Evolutionary conservation across 2,797 vertebrate species (phyloP), one percentile per base, ranked within the genome.

Genomic region (Rhadinocentrus ornatus): DNA sequence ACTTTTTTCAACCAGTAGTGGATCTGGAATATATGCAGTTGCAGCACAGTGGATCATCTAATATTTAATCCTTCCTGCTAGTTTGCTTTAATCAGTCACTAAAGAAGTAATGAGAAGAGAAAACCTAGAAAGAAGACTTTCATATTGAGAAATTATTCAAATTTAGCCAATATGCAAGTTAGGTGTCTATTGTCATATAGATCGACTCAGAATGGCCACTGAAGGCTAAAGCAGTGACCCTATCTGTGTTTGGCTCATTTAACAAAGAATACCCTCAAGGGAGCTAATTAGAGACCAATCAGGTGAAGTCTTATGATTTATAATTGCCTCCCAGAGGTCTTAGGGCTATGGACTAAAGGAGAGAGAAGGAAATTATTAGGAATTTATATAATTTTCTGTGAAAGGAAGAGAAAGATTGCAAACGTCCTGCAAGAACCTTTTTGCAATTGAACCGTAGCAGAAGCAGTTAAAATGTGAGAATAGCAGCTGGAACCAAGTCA

Each of bases 241-340:
- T 62, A 52, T 69, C 65, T 70, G 46, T 46, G 37, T 71, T 72
- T 73, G 80, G 78, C 73, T 88, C 79, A 84, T 86, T 89, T 84
- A 85, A 75, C 55, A 83, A 73, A 70, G 58, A 81, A 62, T 73
- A 52, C 59, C 83, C 87, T 82, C 80, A 52, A 60, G 86, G 89
- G 90, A 86, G 75, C 87, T 93, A 82, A 92, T 92, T 92, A 92
- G 86, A 87, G 81, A 78, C 80, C 78, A 88, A 89, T 91, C 82
- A 89, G 91, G 87, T 86, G 79, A 85, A 81, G 77, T 73, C 74
- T 86, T 82, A 71, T 66, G 2, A 63, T 81, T 87, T 85, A 77
- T 92, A 94, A 93, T 91, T 90, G 87, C 68, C 54, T 90, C 90
- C 84, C 88, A 31, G n/a, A 80, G 75, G 86, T 62, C 60, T 82